Evolutionary conservation across 92 coral and sea anemone species (phyloP), one percentile per base, ranked within the genome.

Genomic region (Actinostola sp.): DNA sequence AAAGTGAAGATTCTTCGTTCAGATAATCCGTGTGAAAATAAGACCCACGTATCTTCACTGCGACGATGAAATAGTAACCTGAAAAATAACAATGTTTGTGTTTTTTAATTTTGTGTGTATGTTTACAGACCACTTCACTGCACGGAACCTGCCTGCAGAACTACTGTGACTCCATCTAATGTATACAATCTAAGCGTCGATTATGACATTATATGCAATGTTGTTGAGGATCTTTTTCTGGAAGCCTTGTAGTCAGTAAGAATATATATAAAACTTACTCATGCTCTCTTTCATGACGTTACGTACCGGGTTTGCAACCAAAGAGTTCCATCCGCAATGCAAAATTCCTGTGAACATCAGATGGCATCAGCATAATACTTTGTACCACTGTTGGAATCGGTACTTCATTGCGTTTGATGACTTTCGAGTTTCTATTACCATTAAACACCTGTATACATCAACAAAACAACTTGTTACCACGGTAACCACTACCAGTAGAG

Each of bases 241-340:
- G n/a, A n/a, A n/a, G n/a, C n/a, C 17, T 44, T 44, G 50, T 58
- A 9, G 7, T 33, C 65, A 27, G 15, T 21, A 57, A 16, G 25
- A 17, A 27, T 4, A 57, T n/a, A n/a, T n/a, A n/a, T 14, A 57
- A 7, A 57, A 16, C 16, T 11, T 46, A 24, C 24, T 50, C 19
- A 16, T 55, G 3, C 8, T 2, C 1, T 55, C 9, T 36, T 11
- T 62, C 8, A 24, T 41, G 9, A 27, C 53, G 2, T 66, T 14
- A 24, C 11, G 63, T 73, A 86, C 91, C 91, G 63, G 91, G 87
- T n/a, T 81, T 76, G 59, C 91, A 86, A 39, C 91, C 91, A 65
- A 14, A 86, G 15, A 86, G 71, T 48, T 86, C 91, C 87, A 86
- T 42, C 52, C 91, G 63, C 13, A 86, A 24, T 12, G 83, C 91